A percentile compares a stretch with the other conserved stretches of the same genome.
These are phyloP conservation scores for Andricus grossulariae DNA, from an alignment of 1,140 invertebrate genomes.

Conservation along the genomic window DNA sequence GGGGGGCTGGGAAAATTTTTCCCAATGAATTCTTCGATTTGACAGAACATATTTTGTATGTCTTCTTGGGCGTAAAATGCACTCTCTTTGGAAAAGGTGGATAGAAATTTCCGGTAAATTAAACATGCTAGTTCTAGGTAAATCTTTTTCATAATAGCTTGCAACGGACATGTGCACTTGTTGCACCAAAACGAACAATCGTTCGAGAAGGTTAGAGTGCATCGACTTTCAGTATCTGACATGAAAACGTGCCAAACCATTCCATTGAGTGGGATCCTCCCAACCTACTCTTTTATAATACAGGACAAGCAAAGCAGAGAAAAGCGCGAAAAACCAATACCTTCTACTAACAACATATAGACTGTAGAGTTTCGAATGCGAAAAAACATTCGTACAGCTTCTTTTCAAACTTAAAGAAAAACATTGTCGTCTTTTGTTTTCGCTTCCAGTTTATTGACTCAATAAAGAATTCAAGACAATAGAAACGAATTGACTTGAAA, in stretches of 20 bases:
- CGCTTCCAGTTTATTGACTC: background rate
- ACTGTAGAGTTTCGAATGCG: background rate
- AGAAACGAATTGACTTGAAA: too few relatives aligned
- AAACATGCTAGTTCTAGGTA: background rate
- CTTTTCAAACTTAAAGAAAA: background rate
- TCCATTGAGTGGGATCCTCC: background rate
- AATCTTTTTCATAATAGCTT: background rate
- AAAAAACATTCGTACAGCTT: background rate
- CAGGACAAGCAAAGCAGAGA: background rate
- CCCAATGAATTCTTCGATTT: too few relatives aligned
- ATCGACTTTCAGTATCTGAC: slow-evolving; percentile 7
- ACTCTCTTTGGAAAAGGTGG: too few relatives aligned
- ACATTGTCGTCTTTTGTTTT: background rate
- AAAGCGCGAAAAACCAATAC: background rate
- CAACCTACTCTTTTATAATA: background rate
- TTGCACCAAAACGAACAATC: background rate
- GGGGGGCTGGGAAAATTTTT: too few relatives aligned
- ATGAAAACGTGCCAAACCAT: slow-evolving; percentile 6
- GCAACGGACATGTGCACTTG: background rate
- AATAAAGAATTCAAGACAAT: too few relatives aligned
- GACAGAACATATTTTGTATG: too few relatives aligned
- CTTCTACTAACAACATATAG: background rate
- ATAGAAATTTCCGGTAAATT: background rate
- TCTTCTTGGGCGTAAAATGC: too few relatives aligned
- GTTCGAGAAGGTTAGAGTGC: background rate